Evolutionary conservation across 1,140 invertebrate genomes (phyloP), one percentile per base, ranked within the genome.

Genomic region (Drosophila nannoptera): DNA sequence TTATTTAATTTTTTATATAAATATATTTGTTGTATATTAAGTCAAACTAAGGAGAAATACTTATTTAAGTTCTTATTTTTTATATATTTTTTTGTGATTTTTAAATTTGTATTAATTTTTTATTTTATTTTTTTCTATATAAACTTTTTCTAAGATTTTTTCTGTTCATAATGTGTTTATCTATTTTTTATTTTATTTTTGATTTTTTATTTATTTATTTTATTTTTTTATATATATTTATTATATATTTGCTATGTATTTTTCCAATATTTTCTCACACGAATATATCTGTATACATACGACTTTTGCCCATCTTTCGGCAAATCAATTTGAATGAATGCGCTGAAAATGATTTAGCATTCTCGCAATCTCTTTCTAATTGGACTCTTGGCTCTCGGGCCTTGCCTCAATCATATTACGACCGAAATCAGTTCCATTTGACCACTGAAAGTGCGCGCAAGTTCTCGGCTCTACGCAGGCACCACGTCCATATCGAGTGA

Each of bases 391-490:
- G 22, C 22, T 22, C 22, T 22, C 3, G 22, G 36, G 32, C 45
- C 32, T 52, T 14, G 33, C 11, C 67, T 61, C 38, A 38, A 69
- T 70, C 63, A 48, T 76, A 40, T 53, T 66, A 53, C 40, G 36
- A 12, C 42, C 54, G 55, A 8, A 32, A 75, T 77, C 68, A 86
- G 81, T 86, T 60, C 53, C 14, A 4, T 49, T 50, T 8, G 38
- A 59, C 55, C 11, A 75, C 45, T 45, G 71, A 69, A 81, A 70
- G 81, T 77, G 69, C 48, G 14, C 81, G 60, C 61, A 81, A 77
- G 69, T 74, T 46, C 8, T 22, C 16, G 66, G 32, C 43, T 38
- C 48, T 36, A 38, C n/a, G 62, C 12, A 48, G 14, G 54, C 31
- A 48, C 48, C 9, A 54, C 55, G 58, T 46, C 7, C 29, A 53